Base-by-base conservation (phyloP, 53 echinoderm and acorn worm species). In the Hippasteria phrygiana region DNA sequence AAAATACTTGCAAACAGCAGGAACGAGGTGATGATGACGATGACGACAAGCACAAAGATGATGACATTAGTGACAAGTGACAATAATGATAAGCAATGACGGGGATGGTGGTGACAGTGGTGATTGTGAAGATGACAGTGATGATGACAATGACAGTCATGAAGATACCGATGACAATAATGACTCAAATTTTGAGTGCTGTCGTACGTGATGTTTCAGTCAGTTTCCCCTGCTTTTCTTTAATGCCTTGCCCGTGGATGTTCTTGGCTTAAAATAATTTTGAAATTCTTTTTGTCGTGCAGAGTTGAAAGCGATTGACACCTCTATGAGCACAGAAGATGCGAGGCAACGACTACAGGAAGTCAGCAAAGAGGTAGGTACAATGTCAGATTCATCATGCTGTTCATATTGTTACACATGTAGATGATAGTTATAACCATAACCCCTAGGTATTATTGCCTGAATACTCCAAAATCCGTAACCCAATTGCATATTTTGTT, bases 241-340 rank as follows among this genome's bases (percentile, higher is more conserved):
- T n/a, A n/a, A n/a, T n/a, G n/a, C n/a, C n/a, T 6, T 51, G 51
- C 20, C 51, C 20, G 16, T 20, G 20, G 51, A 14, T 51, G 51
- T 20, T 8, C 20, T 84, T 38, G 17, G 18, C 27, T 18, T 22
- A 10, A 45, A 7, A 47, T 50, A 29, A 62, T 10, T n/a, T 45
- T 29, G n/a, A 8, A 32, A 13, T 27, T 77, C 54, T 5, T 92
- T 71, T 43, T 48, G 47, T 37, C 63, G 32, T 83, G 17, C 78
- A 96, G 96, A 92, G 63, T 32, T 96, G 12, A 71, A 73, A 39
- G 38, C 63, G 32, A 76, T 97, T 53, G 94, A 93, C 62, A 92
- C 91, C 35, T 91, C 95, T 1, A 75, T 97, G 43, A 97, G 92
- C 34, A 95, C 93, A 55, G 94, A 95, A 37, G 92, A 93, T 53